Evolutionary conservation across 2,888 invertebrate species (phyloP), one percentile per base, ranked within the genome.

Genomic region (Hydroisotoma schaefferi): DNA sequence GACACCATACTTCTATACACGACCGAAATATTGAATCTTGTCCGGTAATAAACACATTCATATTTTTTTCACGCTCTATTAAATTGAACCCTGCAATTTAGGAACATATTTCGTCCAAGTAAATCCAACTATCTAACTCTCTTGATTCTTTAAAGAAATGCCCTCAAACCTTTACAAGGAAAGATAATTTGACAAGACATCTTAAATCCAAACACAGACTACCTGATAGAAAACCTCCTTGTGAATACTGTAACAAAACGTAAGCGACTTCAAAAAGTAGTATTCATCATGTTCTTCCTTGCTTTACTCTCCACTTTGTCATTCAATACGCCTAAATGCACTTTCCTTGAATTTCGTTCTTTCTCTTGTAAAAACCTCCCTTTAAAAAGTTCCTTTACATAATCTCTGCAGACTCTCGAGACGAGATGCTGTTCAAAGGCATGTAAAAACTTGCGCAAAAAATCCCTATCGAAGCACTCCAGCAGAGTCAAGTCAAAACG

Each of bases 141-240:
- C 8, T 10, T 33, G 29, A 49, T 33, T 28, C 52, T 33, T 18
- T n/a, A 25, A 37, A 69, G 68, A 38, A 48, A 2, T 69, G 69
- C 38, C 0, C n/a, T 2, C 52, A 65, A 40, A 25, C 27, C 2
- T 69, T 69, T 53, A 69, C 69, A 20, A 46, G 69, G 29, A 65
- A 61, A 37, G 69, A 69, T 40, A 69, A 69, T 44, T 55, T 69
- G 43, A 67, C 65, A 2, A 37, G 69, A 29, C 69, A 69, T 52
- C 40, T 61, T 25, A 69, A 67, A 47, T 33, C 49, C 22, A 63
- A 67, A 22, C 69, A 69, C 46, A 47, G n/a, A 25, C 40, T 51
- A 6, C 10, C 18, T 18, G 53, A 57, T 1, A 27, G 43, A 4
- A 66, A 60, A 22, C 57, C 64, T n/a, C 20, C 15, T 15, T 68